Conservation (phyloP, 2,113 vertebrate genomes). For the Pheucticus melanocephalus region DNA sequence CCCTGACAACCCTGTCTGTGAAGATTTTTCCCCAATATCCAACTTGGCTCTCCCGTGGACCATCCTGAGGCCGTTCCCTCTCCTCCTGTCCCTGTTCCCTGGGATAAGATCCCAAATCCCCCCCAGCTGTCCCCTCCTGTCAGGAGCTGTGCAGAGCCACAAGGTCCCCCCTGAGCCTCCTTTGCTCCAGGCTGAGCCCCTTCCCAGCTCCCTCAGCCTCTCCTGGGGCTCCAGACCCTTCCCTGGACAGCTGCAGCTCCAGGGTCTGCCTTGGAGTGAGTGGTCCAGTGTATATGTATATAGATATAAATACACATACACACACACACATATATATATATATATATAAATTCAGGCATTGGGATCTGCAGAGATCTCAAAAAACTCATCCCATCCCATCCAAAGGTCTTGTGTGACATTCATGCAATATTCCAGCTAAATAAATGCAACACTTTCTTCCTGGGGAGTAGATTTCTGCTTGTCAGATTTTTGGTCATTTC, state of each 20-base stretch:
- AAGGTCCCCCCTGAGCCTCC: background rate
- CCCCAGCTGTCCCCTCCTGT: background rate
- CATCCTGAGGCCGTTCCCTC: background rate
- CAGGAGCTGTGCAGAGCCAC: background rate
- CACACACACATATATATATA: background rate
- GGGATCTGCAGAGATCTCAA: background rate
- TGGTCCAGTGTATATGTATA: fast-evolving
- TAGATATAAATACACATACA: background rate
- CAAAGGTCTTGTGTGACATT: background rate
- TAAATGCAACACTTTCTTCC: background rate
- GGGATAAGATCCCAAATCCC: too few species aligned
- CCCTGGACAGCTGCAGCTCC: background rate
- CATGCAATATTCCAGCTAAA: background rate
- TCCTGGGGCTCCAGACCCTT: background rate
- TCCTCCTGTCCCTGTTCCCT: background rate
- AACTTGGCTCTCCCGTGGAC: fast-evolving
- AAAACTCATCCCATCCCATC: background rate
- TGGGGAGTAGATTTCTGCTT: background rate
- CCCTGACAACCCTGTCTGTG: fast-evolving
- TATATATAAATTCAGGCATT: background rate
- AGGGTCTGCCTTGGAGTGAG: too few species aligned
- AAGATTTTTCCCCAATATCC: background rate
- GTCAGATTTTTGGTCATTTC: background rate
- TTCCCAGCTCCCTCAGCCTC: fast-evolving
- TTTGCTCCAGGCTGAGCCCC: background rate